Evolutionary conservation across 2,888 invertebrate species (phyloP), one percentile per base, ranked within the genome.

Genomic region (Mystacides longicornis): DNA sequence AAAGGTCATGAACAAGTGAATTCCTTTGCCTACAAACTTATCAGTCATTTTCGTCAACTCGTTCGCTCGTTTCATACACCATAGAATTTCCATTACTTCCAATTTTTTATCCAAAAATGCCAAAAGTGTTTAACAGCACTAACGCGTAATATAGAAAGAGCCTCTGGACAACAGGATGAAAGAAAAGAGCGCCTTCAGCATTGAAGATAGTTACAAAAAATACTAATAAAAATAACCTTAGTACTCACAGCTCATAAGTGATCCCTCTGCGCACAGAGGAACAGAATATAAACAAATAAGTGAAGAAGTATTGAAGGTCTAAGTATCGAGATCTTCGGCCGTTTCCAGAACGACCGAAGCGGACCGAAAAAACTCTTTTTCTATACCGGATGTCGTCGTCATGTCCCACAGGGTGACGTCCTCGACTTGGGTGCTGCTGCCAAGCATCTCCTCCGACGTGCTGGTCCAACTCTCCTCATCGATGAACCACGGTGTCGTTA

Each of bases 351-450:
- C 75, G 72, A 74, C 74, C 71, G 61, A 55, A 51, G 75, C 75
- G 66, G 77, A 73, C 68, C 78, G 77, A 72, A 78, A 79, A 74
- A 79, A 78, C 77, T 77, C 78, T 60, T 71, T 72, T 60, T 60
- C 52, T 62, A 52, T 53, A 3, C 57, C 61, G 2, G 61, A 59
- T 9, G 50, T 61, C 2, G 59, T 59, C 61, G 71, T 72, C 70
- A 69, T 72, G 64, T 69, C 71, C 63, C 67, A 66, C 54, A 68
- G 67, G 33, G 73, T 71, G 55, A 71, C 69, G 43, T 68, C 65
- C 46, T 71, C 71, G 61, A 71, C 65, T 48, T 68, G 68, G 52
- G 71, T 72, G 62, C 71, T 72, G 60, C 71, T 70, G 59, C 71
- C 70, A 50, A 65, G 63, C 51, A 67, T 68, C 70, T 74, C 60